These are phyloP conservation scores for Cirrhinus mrigala DNA, from an alignment of 2,797 vertebrate species.

Conservation along the genomic window DNA sequence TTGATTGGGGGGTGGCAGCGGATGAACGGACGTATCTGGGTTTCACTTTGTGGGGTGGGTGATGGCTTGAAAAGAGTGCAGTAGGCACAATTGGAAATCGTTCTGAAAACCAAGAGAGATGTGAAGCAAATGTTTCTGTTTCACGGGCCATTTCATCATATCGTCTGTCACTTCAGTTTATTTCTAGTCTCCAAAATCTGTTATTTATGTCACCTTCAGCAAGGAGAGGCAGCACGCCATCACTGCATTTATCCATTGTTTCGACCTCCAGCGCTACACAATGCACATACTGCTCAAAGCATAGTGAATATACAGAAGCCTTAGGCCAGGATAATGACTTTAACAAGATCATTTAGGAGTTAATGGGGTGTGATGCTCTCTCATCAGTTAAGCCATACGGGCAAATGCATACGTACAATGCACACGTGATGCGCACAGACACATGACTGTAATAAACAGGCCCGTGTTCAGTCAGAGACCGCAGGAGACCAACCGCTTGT, in stretches of 20 bases:
- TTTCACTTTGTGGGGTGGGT: constrained; percentile 29
- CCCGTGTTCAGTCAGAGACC: background rate
- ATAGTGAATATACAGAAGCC: constrained; percentile 8
- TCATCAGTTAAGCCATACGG: constrained; percentile 40
- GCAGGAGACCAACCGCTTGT: background rate
- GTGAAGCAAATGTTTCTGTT: constrained; percentile 46
- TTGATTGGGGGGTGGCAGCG: constrained; percentile 4
- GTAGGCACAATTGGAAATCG: constrained; percentile 27
- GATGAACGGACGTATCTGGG: background rate
- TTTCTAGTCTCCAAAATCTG: constrained; percentile 38
- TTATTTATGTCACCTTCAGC: constrained; percentile 52
- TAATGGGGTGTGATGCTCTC: constrained; percentile 44
- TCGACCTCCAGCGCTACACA: background rate
- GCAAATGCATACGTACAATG: constrained; percentile 5
- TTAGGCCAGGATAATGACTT: constrained; percentile 47
- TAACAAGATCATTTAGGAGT: constrained; percentile 51
- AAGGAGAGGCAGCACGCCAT: constrained; percentile 22
- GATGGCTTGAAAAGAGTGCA: constrained; percentile 31
- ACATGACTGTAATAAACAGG: background rate
- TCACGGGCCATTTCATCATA: constrained; percentile 46
- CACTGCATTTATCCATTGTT: constrained; percentile 15
- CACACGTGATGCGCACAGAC: background rate
- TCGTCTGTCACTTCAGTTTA: constrained; percentile 55
- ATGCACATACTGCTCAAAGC: constrained; percentile 20
- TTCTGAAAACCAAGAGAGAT: constrained; percentile 38